phyloP scores from a whole-genome alignment of 2,113 vertebrate species.

The Gallinago jamesoni region DNA sequence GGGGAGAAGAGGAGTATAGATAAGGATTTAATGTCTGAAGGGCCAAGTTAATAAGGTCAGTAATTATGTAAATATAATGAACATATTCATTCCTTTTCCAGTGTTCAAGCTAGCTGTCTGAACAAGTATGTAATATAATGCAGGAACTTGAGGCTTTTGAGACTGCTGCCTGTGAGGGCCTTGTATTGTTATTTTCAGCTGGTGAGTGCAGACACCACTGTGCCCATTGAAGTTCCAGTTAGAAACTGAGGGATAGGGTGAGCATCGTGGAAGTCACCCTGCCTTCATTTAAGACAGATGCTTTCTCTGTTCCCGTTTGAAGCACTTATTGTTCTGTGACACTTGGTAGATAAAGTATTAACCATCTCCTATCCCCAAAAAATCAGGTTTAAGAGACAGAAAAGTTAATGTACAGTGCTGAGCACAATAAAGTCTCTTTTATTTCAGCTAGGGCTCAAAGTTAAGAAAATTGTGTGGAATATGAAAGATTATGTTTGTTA shows the following conservation, averaged over 20 bases:
- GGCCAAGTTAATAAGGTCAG: not conserved
- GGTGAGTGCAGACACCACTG: rapidly evolving
- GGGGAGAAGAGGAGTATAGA: not conserved
- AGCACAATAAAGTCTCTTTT: not conserved
- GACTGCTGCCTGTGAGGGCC: not conserved
- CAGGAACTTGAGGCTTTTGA: not conserved
- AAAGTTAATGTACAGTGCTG: not conserved
- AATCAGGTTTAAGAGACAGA: not conserved
- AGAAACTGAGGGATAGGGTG: not conserved
- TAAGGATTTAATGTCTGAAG: conserved; percentile 15
- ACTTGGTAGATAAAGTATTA: not conserved
- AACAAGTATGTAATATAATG: not conserved
- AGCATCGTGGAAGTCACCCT: not conserved
- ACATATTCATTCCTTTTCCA: not conserved
- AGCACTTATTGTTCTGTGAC: not conserved
- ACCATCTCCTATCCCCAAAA: no score
- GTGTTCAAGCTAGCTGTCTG: not conserved
- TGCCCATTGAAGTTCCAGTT: not conserved
- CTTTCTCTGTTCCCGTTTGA: not conserved
- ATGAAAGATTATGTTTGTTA: not conserved
- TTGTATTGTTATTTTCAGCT: not conserved
- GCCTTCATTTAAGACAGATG: not conserved
- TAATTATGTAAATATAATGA: conserved; percentile 5
- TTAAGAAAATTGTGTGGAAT: not conserved
- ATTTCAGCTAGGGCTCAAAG: not conserved